Conservation (phyloP, 2,888 invertebrate species). For the Geotrupes spiniger region DNA sequence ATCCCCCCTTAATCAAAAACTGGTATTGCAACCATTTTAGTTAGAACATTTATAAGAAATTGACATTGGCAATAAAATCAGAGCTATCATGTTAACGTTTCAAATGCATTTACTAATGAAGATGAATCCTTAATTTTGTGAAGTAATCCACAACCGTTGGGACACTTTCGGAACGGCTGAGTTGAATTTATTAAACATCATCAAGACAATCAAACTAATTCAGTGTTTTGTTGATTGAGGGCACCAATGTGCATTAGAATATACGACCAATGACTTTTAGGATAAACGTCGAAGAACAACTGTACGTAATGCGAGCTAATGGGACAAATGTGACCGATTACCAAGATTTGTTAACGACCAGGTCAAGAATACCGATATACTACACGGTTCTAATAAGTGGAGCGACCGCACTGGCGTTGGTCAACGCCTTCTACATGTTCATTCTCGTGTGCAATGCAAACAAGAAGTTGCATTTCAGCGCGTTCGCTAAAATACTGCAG, state of each 20-base stretch:
- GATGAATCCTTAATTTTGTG: no score
- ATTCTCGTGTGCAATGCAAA: slow-evolving; percentile 33
- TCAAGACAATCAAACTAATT: background rate
- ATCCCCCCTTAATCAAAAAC: no score
- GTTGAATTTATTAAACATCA: background rate
- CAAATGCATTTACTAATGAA: no score
- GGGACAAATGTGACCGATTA: background rate
- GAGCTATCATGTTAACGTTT: no score
- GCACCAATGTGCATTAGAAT: no score
- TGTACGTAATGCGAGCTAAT: slow-evolving; percentile 3
- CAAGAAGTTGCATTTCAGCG: slow-evolving; percentile 27
- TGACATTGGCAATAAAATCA: no score
- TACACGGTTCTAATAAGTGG: slow-evolving; percentile 30
- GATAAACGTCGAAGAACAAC: slow-evolving; percentile 19
- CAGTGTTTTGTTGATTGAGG: no score
- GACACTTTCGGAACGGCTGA: no score
- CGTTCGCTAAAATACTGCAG: slow-evolving; percentile 27
- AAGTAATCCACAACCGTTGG: no score
- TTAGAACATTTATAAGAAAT: no score
- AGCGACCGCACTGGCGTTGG: slow-evolving; percentile 22
- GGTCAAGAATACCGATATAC: slow-evolving; percentile 18
- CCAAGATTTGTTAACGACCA: background rate
- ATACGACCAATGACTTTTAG: no score
- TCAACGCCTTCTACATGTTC: slow-evolving; percentile 33
- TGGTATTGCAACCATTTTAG: no score